phyloP scores from a whole-genome alignment of 2,888 invertebrate species.

The Philereme vetulata region DNA sequence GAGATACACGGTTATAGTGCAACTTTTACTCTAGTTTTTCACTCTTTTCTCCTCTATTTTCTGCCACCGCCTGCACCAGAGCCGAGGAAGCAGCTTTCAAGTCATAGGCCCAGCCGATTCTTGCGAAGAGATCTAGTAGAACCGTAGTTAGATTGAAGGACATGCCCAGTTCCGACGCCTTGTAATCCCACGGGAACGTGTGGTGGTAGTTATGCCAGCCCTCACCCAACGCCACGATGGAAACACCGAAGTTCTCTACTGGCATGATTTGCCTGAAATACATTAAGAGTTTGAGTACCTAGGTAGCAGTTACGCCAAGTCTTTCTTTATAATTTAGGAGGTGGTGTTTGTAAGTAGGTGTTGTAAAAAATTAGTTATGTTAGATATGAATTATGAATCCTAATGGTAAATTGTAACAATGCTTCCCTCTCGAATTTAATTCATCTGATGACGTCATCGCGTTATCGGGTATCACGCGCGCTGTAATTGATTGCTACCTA shows the following conservation, averaged over 20 bases:
- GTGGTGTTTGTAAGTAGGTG: no score
- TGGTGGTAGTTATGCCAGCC: slow-evolving; percentile 98
- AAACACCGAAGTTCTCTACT: slow-evolving; percentile 89
- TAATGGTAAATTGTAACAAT: no score
- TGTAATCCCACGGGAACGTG: slow-evolving; percentile 96
- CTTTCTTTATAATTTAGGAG: no score
- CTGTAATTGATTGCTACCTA: no score
- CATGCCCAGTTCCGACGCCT: slow-evolving; percentile 92
- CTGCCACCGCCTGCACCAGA: slow-evolving; percentile 75
- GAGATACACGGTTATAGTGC: no score
- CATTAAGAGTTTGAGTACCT: neutral
- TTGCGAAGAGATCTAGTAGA: slow-evolving; percentile 87
- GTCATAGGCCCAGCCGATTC: slow-evolving; percentile 91
- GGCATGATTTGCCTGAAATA: slow-evolving; percentile 89
- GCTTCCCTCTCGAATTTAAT: no score
- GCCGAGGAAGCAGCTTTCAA: slow-evolving; percentile 86
- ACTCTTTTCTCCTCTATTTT: slow-evolving; percentile 76
- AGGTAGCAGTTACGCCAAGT: no score
- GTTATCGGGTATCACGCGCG: no score
- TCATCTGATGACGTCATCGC: no score
- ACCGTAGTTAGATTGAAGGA: slow-evolving; percentile 88
- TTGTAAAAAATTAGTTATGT: no score
- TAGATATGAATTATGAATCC: no score
- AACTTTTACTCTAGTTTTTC: slow-evolving; percentile 9
- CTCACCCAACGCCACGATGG: slow-evolving; percentile 90